These are phyloP conservation scores for Danio albolineatus DNA, from an alignment of 2,797 vertebrate genomes.

Conservation along the genomic window DNA sequence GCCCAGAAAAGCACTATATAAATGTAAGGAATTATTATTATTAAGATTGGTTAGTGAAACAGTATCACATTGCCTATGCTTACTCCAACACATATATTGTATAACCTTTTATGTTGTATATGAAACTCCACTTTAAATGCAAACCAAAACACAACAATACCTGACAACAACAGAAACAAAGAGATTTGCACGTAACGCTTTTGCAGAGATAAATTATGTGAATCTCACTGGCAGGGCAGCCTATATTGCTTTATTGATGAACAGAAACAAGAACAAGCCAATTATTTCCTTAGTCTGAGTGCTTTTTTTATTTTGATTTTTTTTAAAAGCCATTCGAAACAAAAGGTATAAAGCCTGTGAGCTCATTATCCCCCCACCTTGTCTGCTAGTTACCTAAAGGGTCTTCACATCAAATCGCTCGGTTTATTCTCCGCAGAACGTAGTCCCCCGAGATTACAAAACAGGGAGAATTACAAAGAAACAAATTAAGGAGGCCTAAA, in stretches of 20 bases:
- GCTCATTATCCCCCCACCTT: constrained; percentile 49
- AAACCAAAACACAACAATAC: constrained; percentile 15
- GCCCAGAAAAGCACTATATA: too few relatives aligned
- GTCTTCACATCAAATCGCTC: constrained; percentile 45
- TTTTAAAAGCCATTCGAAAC: neutral
- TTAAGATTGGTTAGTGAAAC: too few relatives aligned
- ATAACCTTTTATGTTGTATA: neutral
- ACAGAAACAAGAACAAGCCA: constrained; percentile 20
- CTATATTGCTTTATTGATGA: constrained; percentile 29
- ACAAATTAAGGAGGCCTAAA: constrained; percentile 55
- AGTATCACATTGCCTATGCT: too few relatives aligned
- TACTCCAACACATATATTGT: neutral
- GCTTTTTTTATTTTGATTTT: neutral
- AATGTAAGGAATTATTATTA: too few relatives aligned
- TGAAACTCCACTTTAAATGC: neutral
- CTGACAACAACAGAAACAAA: neutral
- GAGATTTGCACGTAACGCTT: constrained; percentile 4
- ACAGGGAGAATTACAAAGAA: constrained; percentile 51
- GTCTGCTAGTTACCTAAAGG: constrained; percentile 35
- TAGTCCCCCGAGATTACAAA: constrained; percentile 59
- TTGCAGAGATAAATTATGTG: constrained; percentile 18
- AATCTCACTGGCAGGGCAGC: constrained; percentile 8
- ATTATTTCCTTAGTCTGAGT: constrained; percentile 31
- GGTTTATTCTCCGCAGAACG: constrained; percentile 47
- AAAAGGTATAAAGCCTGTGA: constrained; percentile 39